A percentile compares a stretch with the other conserved stretches of the same genome.
phyloP scores from a whole-genome alignment of 1,140 invertebrate species.

The Portunus trituberculatus region DNA sequence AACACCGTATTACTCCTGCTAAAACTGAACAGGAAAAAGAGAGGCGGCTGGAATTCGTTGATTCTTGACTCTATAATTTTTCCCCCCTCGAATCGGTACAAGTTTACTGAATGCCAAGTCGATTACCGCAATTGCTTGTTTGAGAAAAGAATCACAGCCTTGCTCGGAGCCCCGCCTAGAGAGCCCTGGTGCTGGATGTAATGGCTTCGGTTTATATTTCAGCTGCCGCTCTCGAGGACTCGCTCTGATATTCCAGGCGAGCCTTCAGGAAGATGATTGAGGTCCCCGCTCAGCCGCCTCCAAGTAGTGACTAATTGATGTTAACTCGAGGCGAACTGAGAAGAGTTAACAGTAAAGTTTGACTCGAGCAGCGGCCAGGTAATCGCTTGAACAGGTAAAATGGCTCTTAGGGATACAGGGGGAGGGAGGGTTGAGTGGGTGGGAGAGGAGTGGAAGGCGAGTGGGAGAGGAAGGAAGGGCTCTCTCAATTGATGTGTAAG shows the following conservation, averaged over 20 bases:
- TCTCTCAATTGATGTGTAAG: neutral
- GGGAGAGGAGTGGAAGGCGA: neutral
- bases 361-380: neutral
- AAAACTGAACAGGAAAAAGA: neutral
- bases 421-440: neutral
- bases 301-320: slow-evolving; percentile 22
- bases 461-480: neutral
- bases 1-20: neutral
- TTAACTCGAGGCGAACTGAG: slow-evolving; percentile 12
- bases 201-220: neutral
- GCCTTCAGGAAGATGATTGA: slow-evolving; percentile 1
- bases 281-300: neutral
- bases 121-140: slow-evolving; percentile 1
- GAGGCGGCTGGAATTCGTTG: neutral
- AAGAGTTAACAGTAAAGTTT: slow-evolving; percentile 24
- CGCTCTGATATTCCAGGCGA: neutral
- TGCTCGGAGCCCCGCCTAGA: neutral
- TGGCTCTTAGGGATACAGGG: neutral
- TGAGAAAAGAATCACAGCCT: neutral
- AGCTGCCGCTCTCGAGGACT: neutral
- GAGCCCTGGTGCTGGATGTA: neutral
- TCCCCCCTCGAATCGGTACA: neutral
- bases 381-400: neutral
- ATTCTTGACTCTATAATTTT: neutral
- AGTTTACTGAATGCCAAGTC: neutral